Conservation (phyloP, 2,888 invertebrate genomes). For the Ditula angustiorana region DNA sequence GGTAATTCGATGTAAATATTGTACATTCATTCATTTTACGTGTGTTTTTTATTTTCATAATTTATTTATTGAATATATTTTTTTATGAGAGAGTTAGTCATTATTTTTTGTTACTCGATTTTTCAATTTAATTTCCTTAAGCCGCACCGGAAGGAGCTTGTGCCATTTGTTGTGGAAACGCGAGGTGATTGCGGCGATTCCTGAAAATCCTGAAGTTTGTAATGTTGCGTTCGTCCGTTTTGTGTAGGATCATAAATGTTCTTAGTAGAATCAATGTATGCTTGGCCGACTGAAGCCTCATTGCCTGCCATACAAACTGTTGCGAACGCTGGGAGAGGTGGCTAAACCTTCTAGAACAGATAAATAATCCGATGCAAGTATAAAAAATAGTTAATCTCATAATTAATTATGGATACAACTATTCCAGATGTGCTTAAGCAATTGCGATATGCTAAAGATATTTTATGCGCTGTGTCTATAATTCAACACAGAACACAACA, state of each 20-base stretch:
- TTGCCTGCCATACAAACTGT: conserved; percentile 47
- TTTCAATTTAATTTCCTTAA: conserved; percentile 53
- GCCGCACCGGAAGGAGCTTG: conserved; percentile 53
- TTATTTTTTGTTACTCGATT: conserved; percentile 73
- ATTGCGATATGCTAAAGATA: too few species aligned
- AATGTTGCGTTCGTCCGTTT: conserved; percentile 47
- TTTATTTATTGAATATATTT: conserved; percentile 81
- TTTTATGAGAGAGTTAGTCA: conserved; percentile 68
- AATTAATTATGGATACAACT: too few species aligned
- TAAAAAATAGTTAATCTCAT: too few species aligned
- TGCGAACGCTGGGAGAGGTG: not conserved
- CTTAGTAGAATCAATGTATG: conserved; percentile 83
- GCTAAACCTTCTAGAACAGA: not conserved
- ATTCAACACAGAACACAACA: too few species aligned
- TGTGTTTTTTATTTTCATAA: conserved; percentile 61
- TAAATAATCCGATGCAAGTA: too few species aligned
- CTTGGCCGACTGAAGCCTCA: conserved; percentile 65
- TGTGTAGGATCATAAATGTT: conserved; percentile 79
- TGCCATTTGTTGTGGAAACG: conserved; percentile 73
- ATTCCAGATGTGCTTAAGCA: too few species aligned
- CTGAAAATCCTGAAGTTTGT: conserved; percentile 54
- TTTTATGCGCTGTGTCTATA: too few species aligned
- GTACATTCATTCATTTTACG: conserved; percentile 75
- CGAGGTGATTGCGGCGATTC: conserved; percentile 65
- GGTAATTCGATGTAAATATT: conserved; percentile 80